Percentiles rank a stretch among this genome's conserved stretches.
phyloP scores from a whole-genome alignment of 2,113 vertebrate species.

The Gambusia affinis region DNA sequence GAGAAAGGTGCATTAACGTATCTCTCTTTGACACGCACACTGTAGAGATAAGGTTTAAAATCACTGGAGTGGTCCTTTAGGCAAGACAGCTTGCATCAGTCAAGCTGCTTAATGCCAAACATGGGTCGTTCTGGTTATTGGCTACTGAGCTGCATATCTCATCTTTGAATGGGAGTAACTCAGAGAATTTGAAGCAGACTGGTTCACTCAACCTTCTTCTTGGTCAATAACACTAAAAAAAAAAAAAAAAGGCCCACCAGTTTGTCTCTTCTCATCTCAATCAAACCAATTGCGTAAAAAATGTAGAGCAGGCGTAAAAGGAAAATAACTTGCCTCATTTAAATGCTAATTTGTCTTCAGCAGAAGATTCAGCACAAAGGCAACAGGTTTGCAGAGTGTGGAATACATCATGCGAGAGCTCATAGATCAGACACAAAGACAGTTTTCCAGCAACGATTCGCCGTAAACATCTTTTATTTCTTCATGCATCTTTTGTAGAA shows the following conservation, averaged over 20 bases:
- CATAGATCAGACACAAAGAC: slow-evolving; percentile 63
- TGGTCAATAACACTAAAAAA: slow-evolving; percentile 68
- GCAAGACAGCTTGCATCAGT: slow-evolving; percentile 55
- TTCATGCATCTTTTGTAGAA: slow-evolving; percentile 61
- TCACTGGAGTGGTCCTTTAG: slow-evolving; percentile 52
- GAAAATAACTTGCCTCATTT: slow-evolving; percentile 75
- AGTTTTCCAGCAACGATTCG: slow-evolving; percentile 37
- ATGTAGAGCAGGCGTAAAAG: slow-evolving; percentile 60
- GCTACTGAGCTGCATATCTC: slow-evolving; percentile 40
- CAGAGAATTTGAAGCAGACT: slow-evolving; percentile 32
- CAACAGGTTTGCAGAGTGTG: slow-evolving; percentile 66
- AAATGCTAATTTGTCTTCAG: slow-evolving; percentile 74
- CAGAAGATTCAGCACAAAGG: slow-evolving; percentile 62
- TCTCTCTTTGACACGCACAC: slow-evolving; percentile 45
- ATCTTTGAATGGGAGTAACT: slow-evolving; percentile 30
- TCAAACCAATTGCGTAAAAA: slow-evolving; percentile 55
- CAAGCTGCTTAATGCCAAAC: slow-evolving; percentile 37
- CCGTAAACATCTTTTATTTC: slow-evolving; percentile 63
- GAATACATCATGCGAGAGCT: slow-evolving; percentile 43
- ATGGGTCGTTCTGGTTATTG: slow-evolving; percentile 33
- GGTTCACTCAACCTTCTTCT: slow-evolving; percentile 61
- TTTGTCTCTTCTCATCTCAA: slow-evolving; percentile 58
- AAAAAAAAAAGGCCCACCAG: slow-evolving; percentile 24
- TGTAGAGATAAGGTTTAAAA: slow-evolving; percentile 59
- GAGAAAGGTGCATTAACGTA: slow-evolving; percentile 50